Evolutionary conservation across 2,888 invertebrate species (phyloP).

Genomic region (Luffia ferchaultella): DNA sequence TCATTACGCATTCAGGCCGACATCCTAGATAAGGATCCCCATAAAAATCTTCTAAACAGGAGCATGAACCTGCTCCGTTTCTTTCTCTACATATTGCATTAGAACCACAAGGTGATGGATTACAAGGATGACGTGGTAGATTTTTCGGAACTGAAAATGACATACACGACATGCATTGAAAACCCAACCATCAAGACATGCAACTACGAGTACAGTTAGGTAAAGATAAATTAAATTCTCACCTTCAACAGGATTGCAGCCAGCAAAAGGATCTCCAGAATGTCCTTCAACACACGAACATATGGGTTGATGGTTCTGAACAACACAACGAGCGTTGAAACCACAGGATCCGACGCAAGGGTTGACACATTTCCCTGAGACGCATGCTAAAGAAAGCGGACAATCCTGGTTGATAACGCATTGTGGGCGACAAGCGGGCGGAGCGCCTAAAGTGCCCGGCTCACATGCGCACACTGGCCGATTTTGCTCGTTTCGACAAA

Average conservation of each 20-base stretch:
- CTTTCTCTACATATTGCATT: conserved; percentile 81
- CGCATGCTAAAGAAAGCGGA: conserved; percentile 75
- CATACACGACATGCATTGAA: conserved; percentile 14
- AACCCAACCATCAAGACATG: conserved; percentile 16
- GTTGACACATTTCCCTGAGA: conserved; percentile 75
- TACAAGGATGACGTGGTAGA: conserved; percentile 74
- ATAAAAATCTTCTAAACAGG: conserved; percentile 76
- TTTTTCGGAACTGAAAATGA: conserved; percentile 66
- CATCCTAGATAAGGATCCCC: conserved; percentile 83
- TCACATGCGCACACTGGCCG: conserved; percentile 79
- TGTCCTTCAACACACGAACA: conserved; percentile 78
- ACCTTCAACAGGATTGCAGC: conserved; percentile 71
- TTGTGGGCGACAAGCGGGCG: conserved; percentile 81
- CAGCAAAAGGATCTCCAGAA: conserved; percentile 82
- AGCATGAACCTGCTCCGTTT: conserved; percentile 79
- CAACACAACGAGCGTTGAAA: conserved; percentile 76
- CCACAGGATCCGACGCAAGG: conserved; percentile 82
- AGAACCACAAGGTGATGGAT: conserved; percentile 81
- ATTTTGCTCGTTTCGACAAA: conserved; percentile 68
- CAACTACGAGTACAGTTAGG: conserved; percentile 14
- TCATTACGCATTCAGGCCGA: conserved; percentile 83
- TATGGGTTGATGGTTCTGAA: conserved; percentile 78
- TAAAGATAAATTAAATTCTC: conserved; percentile 30
- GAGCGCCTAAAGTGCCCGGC: conserved; percentile 77
- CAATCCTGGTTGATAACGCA: conserved; percentile 83